Evolutionary conservation across 2,888 invertebrate genomes (phyloP).

Genomic region (Chironomus riparius): DNA sequence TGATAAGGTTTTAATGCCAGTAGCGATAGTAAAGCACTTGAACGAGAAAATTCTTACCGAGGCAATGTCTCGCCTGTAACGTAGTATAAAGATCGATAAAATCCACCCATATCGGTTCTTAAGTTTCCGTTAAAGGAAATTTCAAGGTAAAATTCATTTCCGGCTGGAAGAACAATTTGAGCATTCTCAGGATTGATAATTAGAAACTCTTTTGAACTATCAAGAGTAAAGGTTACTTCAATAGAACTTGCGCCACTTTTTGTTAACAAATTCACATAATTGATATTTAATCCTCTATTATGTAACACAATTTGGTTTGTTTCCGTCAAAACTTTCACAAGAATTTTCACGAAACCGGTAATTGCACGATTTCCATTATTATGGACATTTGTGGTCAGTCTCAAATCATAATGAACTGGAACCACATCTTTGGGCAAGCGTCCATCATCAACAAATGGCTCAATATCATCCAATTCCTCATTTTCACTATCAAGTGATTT

Average conservation of each 20-base stretch:
- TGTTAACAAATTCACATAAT: too few species aligned
- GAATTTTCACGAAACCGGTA: background rate
- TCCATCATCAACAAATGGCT: background rate
- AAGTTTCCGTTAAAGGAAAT: background rate
- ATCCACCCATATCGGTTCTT: background rate
- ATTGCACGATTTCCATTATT: background rate
- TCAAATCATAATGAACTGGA: background rate
- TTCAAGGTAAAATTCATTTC: background rate
- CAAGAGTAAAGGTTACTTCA: background rate
- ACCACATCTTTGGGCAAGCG: background rate
- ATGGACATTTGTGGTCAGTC: slow-evolving; percentile 7
- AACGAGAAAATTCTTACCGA: slow-evolving; percentile 31
- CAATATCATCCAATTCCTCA: background rate
- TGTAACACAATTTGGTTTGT: background rate
- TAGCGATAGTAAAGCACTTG: background rate
- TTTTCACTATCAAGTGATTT: background rate
- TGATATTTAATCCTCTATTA: background rate
- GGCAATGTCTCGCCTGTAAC: background rate
- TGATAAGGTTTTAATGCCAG: too few species aligned
- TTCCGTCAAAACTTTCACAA: background rate
- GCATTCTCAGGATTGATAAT: background rate
- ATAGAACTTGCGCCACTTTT: background rate
- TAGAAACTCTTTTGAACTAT: background rate
- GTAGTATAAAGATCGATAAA: slow-evolving; percentile 6
- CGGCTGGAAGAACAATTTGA: background rate